Base-by-base conservation (phyloP, 2,888 invertebrate species). In the Stegana nigrithorax region DNA sequence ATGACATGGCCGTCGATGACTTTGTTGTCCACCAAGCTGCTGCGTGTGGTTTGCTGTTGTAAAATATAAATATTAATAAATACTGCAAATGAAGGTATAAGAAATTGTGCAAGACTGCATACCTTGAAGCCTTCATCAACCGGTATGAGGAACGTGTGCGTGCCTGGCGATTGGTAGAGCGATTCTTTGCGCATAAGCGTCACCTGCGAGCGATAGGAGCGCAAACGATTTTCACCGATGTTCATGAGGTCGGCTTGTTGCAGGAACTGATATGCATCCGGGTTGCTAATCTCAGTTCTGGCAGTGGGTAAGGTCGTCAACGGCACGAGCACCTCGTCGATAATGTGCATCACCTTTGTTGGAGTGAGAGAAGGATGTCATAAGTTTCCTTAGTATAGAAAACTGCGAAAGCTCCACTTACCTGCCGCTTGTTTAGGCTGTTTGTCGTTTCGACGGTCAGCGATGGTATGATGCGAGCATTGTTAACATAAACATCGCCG, bases 1-100 rank as follows among this genome's bases (percentile, higher is more conserved):
- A 97, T 93, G 59, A 97, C 92, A 84, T 97, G 96, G 0, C 95
- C 95, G 82, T 95, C 94, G 66, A 96, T 91, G 61, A 95, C 94
- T 83, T 93, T 93, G 51, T 88, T 90, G 83, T 95, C 95, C 65
- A 96, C 91, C 75, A 92, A 88, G 74, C 91, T 91, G 27, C 91
- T 90, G 67, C 92, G 88, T 8, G 91, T 89, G 21, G 89, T 87
- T 65, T 90, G 90, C 92, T 92, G 44, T 4, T 23, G 21, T 23
- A n/a, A n/a, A n/a, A 32, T 8, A 19, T 47, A 21, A 23, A 10
- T 4, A 8, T 50, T 23, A 17, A 51, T 51, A 29, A 29, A 32
- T 1, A 8, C 21, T 45, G 7, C n/a, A 8, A 19, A 53, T n/a
- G 14, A 45, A 12, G 12, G 5, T 21, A n/a, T n/a, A n/a, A n/a